Conservation (phyloP, 35 echinoderm and acorn worm genomes). For the Lytechinus variegatus region DNA sequence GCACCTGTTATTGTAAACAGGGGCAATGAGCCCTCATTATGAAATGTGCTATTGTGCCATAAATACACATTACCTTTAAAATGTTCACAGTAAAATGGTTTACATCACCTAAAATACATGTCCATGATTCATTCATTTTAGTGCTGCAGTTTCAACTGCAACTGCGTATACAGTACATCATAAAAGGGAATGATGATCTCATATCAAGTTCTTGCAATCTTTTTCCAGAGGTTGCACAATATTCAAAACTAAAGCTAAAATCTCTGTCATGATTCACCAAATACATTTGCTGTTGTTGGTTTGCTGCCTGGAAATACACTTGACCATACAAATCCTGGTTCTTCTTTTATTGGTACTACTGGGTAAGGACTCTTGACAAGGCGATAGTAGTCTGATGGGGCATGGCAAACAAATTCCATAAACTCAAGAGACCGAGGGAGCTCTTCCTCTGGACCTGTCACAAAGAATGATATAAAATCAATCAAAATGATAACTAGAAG, state of each 20-base stretch:
- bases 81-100: not conserved
- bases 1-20: too few species aligned
- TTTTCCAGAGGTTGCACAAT: not conserved
- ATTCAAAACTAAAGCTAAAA: not conserved
- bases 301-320: slow-evolving; percentile 67
- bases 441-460: slow-evolving; percentile 95
- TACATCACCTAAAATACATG: not conserved
- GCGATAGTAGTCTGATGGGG: slow-evolving; percentile 88
- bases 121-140: not conserved
- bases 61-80: not conserved
- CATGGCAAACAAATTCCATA: slow-evolving; percentile 96
- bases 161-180: not conserved
- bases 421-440: slow-evolving; percentile 81
- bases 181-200: not conserved
- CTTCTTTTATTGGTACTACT: slow-evolving; percentile 66
- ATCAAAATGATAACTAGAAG: not conserved
- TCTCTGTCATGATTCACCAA: slow-evolving; percentile 50
- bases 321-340: slow-evolving; percentile 88
- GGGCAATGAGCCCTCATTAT: too few species aligned
- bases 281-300: slow-evolving; percentile 66
- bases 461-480: not conserved
- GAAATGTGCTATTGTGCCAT: too few species aligned
- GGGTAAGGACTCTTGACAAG: slow-evolving; percentile 72
- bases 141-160: not conserved
- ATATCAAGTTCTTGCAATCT: not conserved